Percentiles rank a stretch among this genome's conserved stretches.
These are phyloP conservation scores for Ailurus styani DNA, from an alignment of 2,113 vertebrate genomes.

Conservation along the genomic window DNA sequence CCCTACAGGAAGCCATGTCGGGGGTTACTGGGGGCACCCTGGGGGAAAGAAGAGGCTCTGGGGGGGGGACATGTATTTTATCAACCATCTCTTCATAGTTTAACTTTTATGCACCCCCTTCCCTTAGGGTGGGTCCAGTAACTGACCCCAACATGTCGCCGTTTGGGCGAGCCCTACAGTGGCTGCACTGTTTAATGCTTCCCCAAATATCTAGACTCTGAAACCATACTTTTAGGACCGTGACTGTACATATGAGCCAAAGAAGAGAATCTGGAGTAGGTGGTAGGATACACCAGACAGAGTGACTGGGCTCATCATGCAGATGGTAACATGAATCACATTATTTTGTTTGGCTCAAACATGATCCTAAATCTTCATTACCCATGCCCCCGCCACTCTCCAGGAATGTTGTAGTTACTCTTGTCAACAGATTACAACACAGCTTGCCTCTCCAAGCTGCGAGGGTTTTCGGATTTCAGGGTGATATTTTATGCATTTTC, in stretches of 20 bases:
- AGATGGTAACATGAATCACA: not conserved
- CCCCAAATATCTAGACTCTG: not conserved
- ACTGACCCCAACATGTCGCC: too few relatives aligned
- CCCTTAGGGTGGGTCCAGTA: too few relatives aligned
- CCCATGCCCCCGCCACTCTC: not conserved
- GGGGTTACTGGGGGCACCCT: not conserved
- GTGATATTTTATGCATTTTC: not conserved
- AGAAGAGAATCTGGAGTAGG: not conserved
- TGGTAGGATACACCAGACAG: not conserved
- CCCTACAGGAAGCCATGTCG: not conserved
- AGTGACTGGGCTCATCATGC: not conserved
- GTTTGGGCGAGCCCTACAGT: not conserved
- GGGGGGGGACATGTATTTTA: fast-evolving
- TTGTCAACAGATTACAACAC: not conserved
- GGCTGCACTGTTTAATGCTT: not conserved
- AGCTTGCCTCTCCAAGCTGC: not conserved
- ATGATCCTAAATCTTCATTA: not conserved
- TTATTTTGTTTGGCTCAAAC: slow-evolving; percentile 7
- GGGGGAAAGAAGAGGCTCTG: fast-evolving
- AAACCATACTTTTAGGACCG: not conserved
- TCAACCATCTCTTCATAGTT: not conserved
- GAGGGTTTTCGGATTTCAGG: not conserved
- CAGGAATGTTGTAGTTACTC: not conserved
- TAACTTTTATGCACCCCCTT: not conserved
- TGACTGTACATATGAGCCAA: not conserved